These are phyloP conservation scores for Enteromius paludinosus DNA, from an alignment of 2,797 vertebrate species.

Conservation along the genomic window DNA sequence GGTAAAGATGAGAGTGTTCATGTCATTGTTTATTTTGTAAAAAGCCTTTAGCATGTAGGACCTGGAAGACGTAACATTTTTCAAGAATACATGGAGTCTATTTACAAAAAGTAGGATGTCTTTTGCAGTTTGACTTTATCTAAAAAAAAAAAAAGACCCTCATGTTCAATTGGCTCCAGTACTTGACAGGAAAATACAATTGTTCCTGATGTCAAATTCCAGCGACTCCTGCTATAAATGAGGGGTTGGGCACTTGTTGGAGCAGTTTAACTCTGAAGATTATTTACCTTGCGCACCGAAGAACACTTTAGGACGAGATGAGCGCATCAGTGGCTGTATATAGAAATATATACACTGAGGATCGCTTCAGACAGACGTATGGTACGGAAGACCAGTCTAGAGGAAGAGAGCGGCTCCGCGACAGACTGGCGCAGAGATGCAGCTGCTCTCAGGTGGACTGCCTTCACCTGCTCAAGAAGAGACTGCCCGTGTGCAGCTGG, in stretches of 20 bases:
- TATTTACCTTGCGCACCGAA: conserved; percentile 3
- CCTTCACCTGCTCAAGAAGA: conserved; percentile 77
- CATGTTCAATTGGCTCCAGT: conserved; percentile 72
- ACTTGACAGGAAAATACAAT: conserved; percentile 74
- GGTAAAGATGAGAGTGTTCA: conserved; percentile 32
- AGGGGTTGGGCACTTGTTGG: conserved; percentile 57
- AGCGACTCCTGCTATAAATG: conserved; percentile 71
- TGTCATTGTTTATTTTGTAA: conserved; percentile 34
- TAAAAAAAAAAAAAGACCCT: conserved; percentile 46
- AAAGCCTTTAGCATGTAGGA: conserved; percentile 75
- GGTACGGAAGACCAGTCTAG: conserved; percentile 70
- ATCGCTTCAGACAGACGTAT: conserved; percentile 82
- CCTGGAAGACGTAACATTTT: conserved; percentile 70
- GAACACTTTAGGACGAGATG: conserved; percentile 67
- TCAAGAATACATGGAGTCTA: conserved; percentile 60
- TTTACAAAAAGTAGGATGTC: conserved; percentile 64
- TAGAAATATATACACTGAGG: conserved; percentile 85
- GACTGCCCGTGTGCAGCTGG: conserved; percentile 85
- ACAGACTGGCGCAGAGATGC: conserved; percentile 70
- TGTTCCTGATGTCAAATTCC: conserved; percentile 69
- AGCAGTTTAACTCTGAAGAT: conserved; percentile 27
- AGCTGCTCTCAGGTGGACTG: conserved; percentile 78
- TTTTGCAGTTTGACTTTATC: conserved; percentile 65
- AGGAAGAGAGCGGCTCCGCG: conserved; percentile 67
- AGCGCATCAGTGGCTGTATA: conserved; percentile 83